A percentile compares a stretch with the other conserved stretches of the same genome.
phyloP scores from a whole-genome alignment of 2,888 invertebrate species.

The Sthenelais limicola region DNA sequence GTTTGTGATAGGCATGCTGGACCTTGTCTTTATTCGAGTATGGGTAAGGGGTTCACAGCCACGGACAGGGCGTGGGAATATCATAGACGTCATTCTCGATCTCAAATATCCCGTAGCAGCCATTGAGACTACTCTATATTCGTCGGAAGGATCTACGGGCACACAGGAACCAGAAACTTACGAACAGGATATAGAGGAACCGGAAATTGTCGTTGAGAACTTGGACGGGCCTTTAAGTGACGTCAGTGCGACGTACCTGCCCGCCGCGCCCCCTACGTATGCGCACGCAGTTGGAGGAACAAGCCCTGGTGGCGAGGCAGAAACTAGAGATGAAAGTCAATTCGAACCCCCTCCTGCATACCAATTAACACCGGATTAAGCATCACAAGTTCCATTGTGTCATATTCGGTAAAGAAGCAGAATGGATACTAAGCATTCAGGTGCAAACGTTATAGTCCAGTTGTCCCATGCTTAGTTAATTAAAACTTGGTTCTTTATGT shows the following conservation, averaged over 20 bases:
- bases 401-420: no score
- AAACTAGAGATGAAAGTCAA: neutral
- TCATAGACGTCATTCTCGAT: slow-evolving; percentile 27
- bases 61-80: slow-evolving; percentile 5
- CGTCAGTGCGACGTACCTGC: neutral
- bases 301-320: neutral
- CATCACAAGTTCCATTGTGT: no score
- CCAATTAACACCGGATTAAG: no score
- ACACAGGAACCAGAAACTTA: neutral
- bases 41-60: slow-evolving; percentile 31
- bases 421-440: no score
- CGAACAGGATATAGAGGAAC: slow-evolving; percentile 18
- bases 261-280: slow-evolving; percentile 24
- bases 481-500: no score
- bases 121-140: slow-evolving; percentile 11
- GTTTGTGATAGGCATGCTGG: slow-evolving; percentile 33
- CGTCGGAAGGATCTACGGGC: neutral
- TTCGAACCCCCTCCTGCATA: slow-evolving; percentile 24
- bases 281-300: neutral
- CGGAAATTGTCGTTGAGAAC: neutral
- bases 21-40: slow-evolving; percentile 19
- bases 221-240: neutral
- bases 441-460: no score
- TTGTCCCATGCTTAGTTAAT: no score
- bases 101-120: neutral